A percentile compares a stretch with the other conserved stretches of the same genome.
phyloP scores from a whole-genome alignment of 2,888 invertebrate species.

The Esperia sulphurella region DNA sequence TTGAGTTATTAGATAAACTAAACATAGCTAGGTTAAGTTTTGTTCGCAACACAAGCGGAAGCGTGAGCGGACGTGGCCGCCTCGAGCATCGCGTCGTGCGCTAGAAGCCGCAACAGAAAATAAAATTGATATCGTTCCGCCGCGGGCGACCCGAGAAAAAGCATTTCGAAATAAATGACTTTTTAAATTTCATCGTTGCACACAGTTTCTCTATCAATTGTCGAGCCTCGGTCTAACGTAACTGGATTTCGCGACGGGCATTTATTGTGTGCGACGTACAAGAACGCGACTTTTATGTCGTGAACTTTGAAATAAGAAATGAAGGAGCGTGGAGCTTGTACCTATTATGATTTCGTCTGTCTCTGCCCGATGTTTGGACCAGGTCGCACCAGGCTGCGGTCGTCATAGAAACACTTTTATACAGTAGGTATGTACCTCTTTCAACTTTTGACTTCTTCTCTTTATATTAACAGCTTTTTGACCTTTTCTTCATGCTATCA shows the following conservation, averaged over 20 bases:
- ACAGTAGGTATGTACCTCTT: too few relatives aligned
- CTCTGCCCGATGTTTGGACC: too few relatives aligned
- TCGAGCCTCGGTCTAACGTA: slow-evolving; percentile 71
- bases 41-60: slow-evolving; percentile 3
- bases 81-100: slow-evolving; percentile 3
- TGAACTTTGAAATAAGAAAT: slow-evolving; percentile 48
- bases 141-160: slow-evolving; percentile 75
- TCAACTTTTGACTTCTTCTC: too few relatives aligned
- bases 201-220: slow-evolving; percentile 79
- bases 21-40: not conserved
- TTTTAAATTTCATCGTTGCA: slow-evolving; percentile 80
- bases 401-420: too few relatives aligned
- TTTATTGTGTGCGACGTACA: slow-evolving; percentile 73
- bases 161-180: slow-evolving; percentile 79
- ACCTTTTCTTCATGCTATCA: too few relatives aligned
- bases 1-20: too few relatives aligned
- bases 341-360: too few relatives aligned
- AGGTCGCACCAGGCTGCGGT: too few relatives aligned
- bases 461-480: too few relatives aligned
- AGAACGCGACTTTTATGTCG: slow-evolving; percentile 66
- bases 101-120: slow-evolving; percentile 70
- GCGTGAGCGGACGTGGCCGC: slow-evolving; percentile 13
- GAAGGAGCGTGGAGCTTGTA: slow-evolving; percentile 34
- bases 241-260: slow-evolving; percentile 72
- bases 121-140: slow-evolving; percentile 75